Conservation (phyloP, 2,113 vertebrate species). For the Micromys minutus region DNA sequence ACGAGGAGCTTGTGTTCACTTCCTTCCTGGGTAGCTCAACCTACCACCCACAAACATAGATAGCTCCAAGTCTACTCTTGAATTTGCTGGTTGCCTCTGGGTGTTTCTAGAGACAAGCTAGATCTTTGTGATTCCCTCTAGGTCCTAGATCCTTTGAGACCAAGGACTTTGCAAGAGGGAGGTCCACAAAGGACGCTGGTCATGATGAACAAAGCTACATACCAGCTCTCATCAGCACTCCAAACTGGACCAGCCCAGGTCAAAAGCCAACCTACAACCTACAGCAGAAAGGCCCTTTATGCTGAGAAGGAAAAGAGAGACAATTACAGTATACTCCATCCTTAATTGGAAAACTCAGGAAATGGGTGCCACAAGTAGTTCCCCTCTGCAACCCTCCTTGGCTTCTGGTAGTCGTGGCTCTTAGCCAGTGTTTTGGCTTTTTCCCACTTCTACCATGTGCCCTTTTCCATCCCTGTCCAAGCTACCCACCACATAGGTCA, state of each 20-base stretch:
- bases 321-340: neutral
- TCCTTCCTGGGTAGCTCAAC: neutral
- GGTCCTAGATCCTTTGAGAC: neutral
- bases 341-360: neutral
- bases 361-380: neutral
- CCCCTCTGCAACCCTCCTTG: neutral
- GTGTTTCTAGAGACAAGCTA: neutral
- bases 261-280: neutral
- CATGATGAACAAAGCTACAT: neutral
- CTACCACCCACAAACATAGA: neutral
- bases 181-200: neutral
- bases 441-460: no score
- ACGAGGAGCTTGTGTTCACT: rapidly evolving
- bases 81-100: neutral
- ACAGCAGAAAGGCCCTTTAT: neutral
- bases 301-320: neutral
- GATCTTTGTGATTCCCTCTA: neutral
- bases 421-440: neutral
- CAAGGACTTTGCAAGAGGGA: neutral
- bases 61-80: neutral
- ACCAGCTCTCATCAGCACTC: neutral
- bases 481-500: neutral
- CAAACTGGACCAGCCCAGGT: rapidly evolving
- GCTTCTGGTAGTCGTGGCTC: neutral
- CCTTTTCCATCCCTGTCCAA: no score